A percentile compares a stretch with the other conserved stretches of the same genome.
phyloP scores from a whole-genome alignment of 2,113 vertebrate species.

The Carassius gibelio region DNA sequence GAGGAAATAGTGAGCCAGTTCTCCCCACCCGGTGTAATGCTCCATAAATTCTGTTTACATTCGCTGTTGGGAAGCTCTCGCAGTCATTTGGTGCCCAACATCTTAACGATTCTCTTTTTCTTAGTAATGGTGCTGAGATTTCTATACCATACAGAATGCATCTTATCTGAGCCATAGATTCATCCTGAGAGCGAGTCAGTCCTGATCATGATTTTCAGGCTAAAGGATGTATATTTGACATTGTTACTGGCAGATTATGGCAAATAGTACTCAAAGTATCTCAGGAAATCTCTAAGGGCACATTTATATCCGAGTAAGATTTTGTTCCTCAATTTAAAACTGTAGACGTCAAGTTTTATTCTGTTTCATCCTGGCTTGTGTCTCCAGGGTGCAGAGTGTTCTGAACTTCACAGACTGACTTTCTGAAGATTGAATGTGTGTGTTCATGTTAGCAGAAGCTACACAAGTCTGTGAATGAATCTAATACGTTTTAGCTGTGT shows the following conservation, averaged over 20 bases:
- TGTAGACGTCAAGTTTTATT: slow-evolving; percentile 23
- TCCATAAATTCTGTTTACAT: slow-evolving; percentile 72
- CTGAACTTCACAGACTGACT: slow-evolving; percentile 35
- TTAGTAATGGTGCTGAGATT: slow-evolving; percentile 14
- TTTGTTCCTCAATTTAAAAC: slow-evolving; percentile 33
- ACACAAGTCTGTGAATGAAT: neutral
- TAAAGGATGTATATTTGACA: slow-evolving; percentile 7
- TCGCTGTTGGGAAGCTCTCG: slow-evolving; percentile 62
- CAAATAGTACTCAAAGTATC: neutral
- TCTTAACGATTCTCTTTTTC: slow-evolving; percentile 25
- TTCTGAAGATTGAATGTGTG: slow-evolving; percentile 19
- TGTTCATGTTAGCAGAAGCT: neutral
- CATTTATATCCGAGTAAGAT: slow-evolving; percentile 16
- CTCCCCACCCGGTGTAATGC: slow-evolving; percentile 64
- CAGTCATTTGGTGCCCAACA: slow-evolving; percentile 59
- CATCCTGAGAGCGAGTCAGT: neutral
- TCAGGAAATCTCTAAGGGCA: slow-evolving; percentile 28
- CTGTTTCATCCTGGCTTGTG: slow-evolving; percentile 15
- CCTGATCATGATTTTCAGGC: neutral
- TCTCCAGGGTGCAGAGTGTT: slow-evolving; percentile 19
- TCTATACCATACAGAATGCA: slow-evolving; percentile 14
- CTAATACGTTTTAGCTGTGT: neutral
- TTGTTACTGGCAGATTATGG: slow-evolving; percentile 12
- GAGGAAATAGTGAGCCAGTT: slow-evolving; percentile 50
- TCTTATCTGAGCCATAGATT: neutral